Base-by-base conservation (phyloP, 2,888 invertebrate genomes). In the Polydrusus tereticollis region DNA sequence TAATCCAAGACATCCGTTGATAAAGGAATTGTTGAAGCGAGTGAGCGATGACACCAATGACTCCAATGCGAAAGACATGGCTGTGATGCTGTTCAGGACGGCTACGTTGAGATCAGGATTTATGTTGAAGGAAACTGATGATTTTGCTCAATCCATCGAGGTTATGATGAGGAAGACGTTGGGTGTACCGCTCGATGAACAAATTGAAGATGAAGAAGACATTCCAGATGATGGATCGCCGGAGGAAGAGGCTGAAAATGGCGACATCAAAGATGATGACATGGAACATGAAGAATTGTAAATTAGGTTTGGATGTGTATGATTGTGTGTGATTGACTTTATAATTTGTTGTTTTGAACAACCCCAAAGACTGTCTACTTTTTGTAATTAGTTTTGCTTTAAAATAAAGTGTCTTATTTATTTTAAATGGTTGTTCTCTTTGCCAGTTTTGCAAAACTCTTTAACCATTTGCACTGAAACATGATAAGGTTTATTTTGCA, bases 1-100 rank as follows among this genome's bases (percentile, higher is more conserved):
- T 80, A 99, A 99, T 88, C 98, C 99, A 45, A 90, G 96, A 63
- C 99, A 99, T 90, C 99, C 99, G 21, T 88, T 99, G 59, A 93
- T 99, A 82, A 92, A 93, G 78, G 98, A 98, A 87, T 88, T 99
- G 77, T 88, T 98, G 83, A 90, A 92, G 29, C 90, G 96, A 80
- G 93, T 98, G 18, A 90, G 90, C 75, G 89, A 91, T 72, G 93
- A 95, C 84, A 89, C 93, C 47, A 90, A 91, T 38, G 96, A 97
- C 85, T 87, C 90, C 12, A 89, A 88, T 1, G 95, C 97, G 10
- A 91, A 92, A 83, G 92, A 94, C 69, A 95, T 96, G 85, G 97
- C 98, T 7, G 79, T 91, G 70, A 93, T 98, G 88, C 91, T 99
- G 89, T 95, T 94, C 88, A 92, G 93, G 83, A 96, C 96, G 10